Evolutionary conservation across 2,888 invertebrate genomes (phyloP).

Genomic region (Ephialtes manifestator): DNA sequence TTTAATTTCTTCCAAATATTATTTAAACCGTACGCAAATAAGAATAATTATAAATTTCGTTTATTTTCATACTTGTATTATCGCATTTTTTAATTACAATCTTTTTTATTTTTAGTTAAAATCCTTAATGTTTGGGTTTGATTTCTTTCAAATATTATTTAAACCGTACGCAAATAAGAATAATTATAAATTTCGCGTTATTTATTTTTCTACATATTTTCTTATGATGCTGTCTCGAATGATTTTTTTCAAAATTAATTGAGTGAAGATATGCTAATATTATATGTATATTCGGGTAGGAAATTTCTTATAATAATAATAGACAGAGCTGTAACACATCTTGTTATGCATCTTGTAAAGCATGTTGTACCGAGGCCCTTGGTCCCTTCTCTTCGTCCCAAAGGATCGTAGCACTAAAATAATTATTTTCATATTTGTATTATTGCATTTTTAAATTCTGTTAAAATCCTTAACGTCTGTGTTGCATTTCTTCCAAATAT

Average conservation of each 20-base stretch:
- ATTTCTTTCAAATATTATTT: not conserved
- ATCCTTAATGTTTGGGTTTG: too few species aligned
- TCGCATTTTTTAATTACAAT: too few species aligned
- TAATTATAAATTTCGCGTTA: too few species aligned
- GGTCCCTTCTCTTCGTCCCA: slow-evolving; percentile 30
- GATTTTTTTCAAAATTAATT: not conserved
- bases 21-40: not conserved
- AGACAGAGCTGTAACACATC: not conserved
- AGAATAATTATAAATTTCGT: not conserved
- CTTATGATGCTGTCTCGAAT: not conserved
- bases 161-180: not conserved
- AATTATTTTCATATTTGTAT: not conserved
- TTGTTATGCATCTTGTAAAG: slow-evolving; percentile 55
- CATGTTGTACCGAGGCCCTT: slow-evolving; percentile 27
- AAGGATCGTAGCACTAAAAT: too few species aligned
- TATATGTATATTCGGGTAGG: not conserved
- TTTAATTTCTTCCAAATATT: too few species aligned
- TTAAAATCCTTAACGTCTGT: too few species aligned
- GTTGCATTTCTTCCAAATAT: too few species aligned
- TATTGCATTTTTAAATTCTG: not conserved
- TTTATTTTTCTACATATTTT: not conserved
- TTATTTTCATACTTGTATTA: too few species aligned
- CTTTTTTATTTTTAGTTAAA: too few species aligned
- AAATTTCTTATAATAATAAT: slow-evolving; percentile 3
- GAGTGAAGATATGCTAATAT: not conserved